Evolutionary conservation across 2,113 vertebrate species (phyloP).

Genomic region (Hemicordylus capensis): DNA sequence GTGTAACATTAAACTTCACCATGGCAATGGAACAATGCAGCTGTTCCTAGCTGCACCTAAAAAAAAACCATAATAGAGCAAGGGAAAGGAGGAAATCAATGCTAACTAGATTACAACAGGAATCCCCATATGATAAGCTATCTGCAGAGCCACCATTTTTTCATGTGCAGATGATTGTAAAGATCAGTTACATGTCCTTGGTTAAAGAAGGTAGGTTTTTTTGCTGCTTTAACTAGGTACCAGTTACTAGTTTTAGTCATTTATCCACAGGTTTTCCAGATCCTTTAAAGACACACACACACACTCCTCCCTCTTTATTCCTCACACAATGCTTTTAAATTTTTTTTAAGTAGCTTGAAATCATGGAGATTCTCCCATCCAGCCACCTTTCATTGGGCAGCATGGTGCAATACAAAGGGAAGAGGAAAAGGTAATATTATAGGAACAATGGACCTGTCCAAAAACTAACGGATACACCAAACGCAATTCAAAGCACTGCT

Average conservation of each 20-base stretch:
- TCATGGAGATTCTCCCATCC: not conserved
- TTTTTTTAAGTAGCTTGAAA: not conserved
- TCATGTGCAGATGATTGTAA: not conserved
- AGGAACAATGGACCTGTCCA: not conserved
- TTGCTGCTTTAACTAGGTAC: not conserved
- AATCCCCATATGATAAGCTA: not conserved
- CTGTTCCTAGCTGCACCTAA: not conserved
- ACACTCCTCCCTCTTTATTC: not conserved
- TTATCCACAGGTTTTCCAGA: not conserved
- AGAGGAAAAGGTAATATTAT: not conserved
- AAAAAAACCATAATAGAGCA: not conserved
- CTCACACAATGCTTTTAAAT: not conserved
- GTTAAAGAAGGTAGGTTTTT: not conserved
- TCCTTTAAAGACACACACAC: not conserved
- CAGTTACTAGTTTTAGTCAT: not conserved
- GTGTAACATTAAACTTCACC: not conserved
- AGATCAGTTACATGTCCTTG: not conserved
- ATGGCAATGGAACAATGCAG: not conserved
- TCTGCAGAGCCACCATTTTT: conserved; percentile 22
- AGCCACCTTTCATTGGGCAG: not conserved
- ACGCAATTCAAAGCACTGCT: not conserved
- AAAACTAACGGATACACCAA: not conserved
- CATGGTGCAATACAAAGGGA: not conserved
- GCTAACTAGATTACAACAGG: not conserved
- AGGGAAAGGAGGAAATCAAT: not conserved